Evolutionary conservation across 1,140 invertebrate species (phyloP).

Genomic region (Uloborus diversus): DNA sequence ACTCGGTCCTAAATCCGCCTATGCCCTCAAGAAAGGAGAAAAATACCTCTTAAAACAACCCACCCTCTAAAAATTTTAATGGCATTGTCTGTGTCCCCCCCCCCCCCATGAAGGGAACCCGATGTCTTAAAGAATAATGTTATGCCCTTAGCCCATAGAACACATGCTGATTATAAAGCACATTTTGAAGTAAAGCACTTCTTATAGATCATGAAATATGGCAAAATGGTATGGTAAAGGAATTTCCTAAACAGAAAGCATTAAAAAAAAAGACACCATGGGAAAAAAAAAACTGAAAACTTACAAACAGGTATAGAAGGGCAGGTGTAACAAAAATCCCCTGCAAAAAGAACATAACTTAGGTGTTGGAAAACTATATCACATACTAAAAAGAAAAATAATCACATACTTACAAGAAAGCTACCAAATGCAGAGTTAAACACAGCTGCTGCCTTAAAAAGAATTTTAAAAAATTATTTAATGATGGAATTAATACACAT

Average conservation of each 20-base stretch:
- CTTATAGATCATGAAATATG: too few species aligned
- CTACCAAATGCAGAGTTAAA: constrained; percentile 72
- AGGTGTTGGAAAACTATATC: not conserved
- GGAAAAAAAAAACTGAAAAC: not conserved
- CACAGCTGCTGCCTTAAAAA: constrained; percentile 67
- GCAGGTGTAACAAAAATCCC: constrained; percentile 31
- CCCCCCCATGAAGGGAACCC: too few species aligned
- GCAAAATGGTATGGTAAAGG: too few species aligned
- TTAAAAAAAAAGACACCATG: not conserved
- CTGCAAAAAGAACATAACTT: not conserved
- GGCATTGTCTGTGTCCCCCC: too few species aligned
- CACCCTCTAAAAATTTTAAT: too few species aligned
- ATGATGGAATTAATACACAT: not conserved
- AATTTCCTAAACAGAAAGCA: not conserved
- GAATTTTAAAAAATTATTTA: not conserved
- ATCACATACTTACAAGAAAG: constrained; percentile 68
- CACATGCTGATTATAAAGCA: too few species aligned
- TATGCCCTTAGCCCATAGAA: too few species aligned
- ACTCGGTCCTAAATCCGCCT: too few species aligned
- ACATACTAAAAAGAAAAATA: not conserved
- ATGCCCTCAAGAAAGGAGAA: too few species aligned
- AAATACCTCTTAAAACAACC: too few species aligned
- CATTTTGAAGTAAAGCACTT: too few species aligned
- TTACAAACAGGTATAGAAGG: constrained; percentile 34
- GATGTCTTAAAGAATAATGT: too few species aligned